phyloP scores from a whole-genome alignment of 2,797 vertebrate species.

The Agapornis canus region DNA sequence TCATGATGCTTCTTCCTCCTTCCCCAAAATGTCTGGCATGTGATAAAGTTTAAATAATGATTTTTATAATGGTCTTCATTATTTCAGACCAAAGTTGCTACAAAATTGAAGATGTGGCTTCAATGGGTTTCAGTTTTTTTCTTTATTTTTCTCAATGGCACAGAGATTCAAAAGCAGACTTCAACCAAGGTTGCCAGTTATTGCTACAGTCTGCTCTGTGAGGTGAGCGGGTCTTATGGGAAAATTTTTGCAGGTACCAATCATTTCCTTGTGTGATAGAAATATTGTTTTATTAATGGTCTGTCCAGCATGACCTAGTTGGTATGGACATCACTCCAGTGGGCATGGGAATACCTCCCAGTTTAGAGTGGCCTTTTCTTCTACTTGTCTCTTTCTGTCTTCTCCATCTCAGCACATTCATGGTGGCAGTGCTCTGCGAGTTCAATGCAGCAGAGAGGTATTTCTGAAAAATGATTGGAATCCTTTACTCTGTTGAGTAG shows the following conservation, averaged over 20 bases:
- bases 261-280: not conserved
- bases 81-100: not conserved
- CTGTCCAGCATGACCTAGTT: not conserved
- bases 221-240: not conserved
- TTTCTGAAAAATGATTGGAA: not conserved
- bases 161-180: not conserved
- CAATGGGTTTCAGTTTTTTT: not conserved
- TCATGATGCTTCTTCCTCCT: not conserved
- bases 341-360: not conserved
- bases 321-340: not conserved
- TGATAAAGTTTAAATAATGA: not conserved
- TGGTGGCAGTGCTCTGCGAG: not conserved
- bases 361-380: not conserved
- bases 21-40: accelerated
- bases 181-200: not conserved
- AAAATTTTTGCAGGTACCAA: not conserved
- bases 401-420: not conserved
- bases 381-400: not conserved
- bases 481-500: not conserved
- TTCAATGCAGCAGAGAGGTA: not conserved
- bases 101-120: not conserved
- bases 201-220: not conserved
- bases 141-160: not conserved
- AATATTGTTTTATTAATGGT: not conserved
- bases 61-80: not conserved